A percentile compares a stretch with the other conserved stretches of the same genome.
Conservation (phyloP, 2,113 vertebrate genomes). For the Chloroceryle aenea region DNA sequence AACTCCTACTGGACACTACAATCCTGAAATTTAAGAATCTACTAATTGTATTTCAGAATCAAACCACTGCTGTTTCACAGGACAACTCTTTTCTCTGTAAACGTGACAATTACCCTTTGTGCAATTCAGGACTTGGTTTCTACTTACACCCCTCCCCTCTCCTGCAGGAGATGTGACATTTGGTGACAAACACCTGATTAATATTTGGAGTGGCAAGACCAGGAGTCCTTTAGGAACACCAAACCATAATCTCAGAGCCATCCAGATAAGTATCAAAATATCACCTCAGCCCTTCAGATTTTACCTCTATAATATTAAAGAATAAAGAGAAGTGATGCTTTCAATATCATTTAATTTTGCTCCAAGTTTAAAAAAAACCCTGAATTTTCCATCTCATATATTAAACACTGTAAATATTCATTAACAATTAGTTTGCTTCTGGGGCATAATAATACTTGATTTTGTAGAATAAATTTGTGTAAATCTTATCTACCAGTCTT, state of each 20-base stretch:
- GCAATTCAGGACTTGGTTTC: neutral
- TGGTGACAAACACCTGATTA: neutral
- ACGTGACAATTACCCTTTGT: neutral
- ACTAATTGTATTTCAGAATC: neutral
- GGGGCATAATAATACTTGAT: neutral
- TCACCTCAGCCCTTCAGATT: neutral
- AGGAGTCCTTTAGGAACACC: neutral
- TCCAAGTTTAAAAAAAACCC: neutral
- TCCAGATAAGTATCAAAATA: neutral
- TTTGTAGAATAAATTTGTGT: neutral
- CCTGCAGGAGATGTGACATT: neutral
- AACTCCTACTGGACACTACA: neutral
- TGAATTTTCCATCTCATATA: neutral
- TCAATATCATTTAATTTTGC: neutral
- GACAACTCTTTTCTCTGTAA: neutral
- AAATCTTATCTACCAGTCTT: neutral
- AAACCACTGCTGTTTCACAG: neutral
- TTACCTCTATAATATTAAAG: neutral
- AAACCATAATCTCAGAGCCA: neutral
- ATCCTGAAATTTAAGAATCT: neutral
- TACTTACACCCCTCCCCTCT: too few relatives aligned
- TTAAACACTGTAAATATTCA: slow-evolving; percentile 35
- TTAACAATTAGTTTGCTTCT: neutral
- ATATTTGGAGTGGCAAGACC: neutral
- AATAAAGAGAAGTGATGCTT: neutral